Percentiles rank a stretch among this genome's conserved stretches.
These are phyloP conservation scores for Oxyura jamaicensis DNA, from an alignment of 2,113 vertebrate genomes.

Conservation along the genomic window DNA sequence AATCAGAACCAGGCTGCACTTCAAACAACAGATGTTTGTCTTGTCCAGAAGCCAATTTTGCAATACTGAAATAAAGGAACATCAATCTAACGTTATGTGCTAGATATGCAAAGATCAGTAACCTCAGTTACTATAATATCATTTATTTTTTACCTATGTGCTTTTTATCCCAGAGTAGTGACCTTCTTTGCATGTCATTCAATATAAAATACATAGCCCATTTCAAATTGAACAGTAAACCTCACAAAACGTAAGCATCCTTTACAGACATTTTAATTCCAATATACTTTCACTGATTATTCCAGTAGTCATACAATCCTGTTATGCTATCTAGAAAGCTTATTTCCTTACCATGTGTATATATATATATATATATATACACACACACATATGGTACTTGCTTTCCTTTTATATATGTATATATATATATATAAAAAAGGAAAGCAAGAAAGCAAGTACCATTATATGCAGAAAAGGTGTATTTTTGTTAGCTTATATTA, in stretches of 20 bases:
- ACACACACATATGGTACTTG: too few relatives aligned
- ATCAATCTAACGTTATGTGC: not conserved
- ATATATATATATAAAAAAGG: too few relatives aligned
- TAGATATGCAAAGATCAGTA: not conserved
- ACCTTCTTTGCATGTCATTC: not conserved
- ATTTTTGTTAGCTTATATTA: not conserved
- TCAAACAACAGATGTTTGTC: slow-evolving; percentile 97
- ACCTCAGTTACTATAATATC: not conserved
- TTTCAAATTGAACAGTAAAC: not conserved
- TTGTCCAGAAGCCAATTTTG: slow-evolving; percentile 89
- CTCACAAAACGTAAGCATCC: not conserved
- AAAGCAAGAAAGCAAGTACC: not conserved
- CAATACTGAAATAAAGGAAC: slow-evolving; percentile 81
- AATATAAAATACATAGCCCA: not conserved
- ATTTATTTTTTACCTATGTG: not conserved
- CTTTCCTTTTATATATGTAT: too few relatives aligned
- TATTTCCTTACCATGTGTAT: not conserved
- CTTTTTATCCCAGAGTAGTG: not conserved
- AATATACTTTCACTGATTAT: not conserved
- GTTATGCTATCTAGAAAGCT: not conserved
- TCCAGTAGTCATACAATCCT: not conserved
- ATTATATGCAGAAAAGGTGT: not conserved
- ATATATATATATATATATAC: too few relatives aligned
- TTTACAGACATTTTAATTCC: not conserved
- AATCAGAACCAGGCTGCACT: slow-evolving; percentile 93